Percentiles rank a stretch among this genome's conserved stretches.
Conservation (phyloP, 2,797 vertebrate species). For the Lateolabrax maculatus region DNA sequence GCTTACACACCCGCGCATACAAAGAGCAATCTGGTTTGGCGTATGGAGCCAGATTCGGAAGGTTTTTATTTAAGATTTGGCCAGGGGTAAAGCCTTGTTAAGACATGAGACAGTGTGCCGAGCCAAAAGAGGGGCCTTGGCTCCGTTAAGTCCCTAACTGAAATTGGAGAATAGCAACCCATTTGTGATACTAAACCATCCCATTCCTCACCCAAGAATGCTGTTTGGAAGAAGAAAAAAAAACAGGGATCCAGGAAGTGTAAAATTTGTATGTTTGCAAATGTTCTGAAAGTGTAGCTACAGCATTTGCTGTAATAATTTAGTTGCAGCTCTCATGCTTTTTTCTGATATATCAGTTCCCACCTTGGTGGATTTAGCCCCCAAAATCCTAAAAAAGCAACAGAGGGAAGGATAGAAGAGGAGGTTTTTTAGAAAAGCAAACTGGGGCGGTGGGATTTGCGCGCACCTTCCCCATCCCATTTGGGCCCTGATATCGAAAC, state of each 20-base stretch:
- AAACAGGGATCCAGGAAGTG: constrained; percentile 44
- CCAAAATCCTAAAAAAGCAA: constrained; percentile 65
- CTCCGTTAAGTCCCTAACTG: constrained; percentile 89
- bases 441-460: constrained; percentile 81
- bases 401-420: constrained; percentile 47
- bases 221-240: constrained; percentile 7
- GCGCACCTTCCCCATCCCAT: constrained; percentile 74
- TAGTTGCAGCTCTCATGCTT: constrained; percentile 57
- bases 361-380: constrained; percentile 60
- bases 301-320: constrained; percentile 62
- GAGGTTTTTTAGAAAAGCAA: constrained; percentile 69
- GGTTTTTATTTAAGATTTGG: constrained; percentile 88
- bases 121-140: constrained; percentile 85
- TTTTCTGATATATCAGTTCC: constrained; percentile 59
- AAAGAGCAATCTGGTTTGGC: constrained; percentile 77
- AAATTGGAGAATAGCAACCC: constrained; percentile 91
- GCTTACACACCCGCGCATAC: constrained; percentile 65
- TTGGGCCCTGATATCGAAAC: constrained; percentile 79
- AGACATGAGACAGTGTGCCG: constrained; percentile 89
- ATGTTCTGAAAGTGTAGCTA: constrained; percentile 42
- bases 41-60: constrained; percentile 68
- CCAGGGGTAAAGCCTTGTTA: constrained; percentile 90
- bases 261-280: constrained; percentile 58
- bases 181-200: constrained; percentile 88
- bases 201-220: constrained; percentile 67